A percentile compares a stretch with the other conserved stretches of the same genome.
These are phyloP conservation scores for Chrysomallon squamiferum DNA, from an alignment of 1,140 invertebrate genomes.

Conservation along the genomic window DNA sequence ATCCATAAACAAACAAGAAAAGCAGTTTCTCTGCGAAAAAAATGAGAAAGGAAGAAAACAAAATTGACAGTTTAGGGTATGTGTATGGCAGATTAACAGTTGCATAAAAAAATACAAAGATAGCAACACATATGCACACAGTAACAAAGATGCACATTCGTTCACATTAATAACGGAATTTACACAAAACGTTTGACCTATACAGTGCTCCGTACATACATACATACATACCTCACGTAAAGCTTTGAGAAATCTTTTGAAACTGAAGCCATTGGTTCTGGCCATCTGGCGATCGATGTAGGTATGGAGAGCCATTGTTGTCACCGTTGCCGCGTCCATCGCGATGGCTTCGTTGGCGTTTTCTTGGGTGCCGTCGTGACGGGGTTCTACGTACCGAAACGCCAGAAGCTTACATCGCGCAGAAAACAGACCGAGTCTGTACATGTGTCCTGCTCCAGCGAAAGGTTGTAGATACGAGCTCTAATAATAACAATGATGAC, in stretches of 20 bases:
- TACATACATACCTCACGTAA: constrained; percentile 33
- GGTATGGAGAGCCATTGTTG: constrained; percentile 34
- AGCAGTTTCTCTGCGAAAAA: too few relatives aligned
- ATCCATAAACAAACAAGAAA: too few relatives aligned
- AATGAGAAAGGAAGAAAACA: too few relatives aligned
- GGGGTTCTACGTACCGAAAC: constrained; percentile 44
- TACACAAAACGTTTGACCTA: too few relatives aligned
- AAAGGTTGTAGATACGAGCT: constrained; percentile 36
- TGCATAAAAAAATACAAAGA: too few relatives aligned
- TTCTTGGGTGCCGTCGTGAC: background rate
- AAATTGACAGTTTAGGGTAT: too few relatives aligned
- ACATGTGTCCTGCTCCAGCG: constrained; percentile 36
- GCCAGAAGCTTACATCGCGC: constrained; percentile 44
- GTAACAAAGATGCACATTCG: too few relatives aligned
- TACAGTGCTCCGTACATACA: too few relatives aligned
- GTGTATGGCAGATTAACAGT: too few relatives aligned
- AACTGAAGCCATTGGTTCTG: constrained; percentile 19
- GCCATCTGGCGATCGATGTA: constrained; percentile 28
- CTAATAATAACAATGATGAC: too few relatives aligned
- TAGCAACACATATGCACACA: too few relatives aligned
- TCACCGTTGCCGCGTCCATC: constrained; percentile 36
- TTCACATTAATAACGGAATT: too few relatives aligned
- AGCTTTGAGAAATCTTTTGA: constrained; percentile 24
- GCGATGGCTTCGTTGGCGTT: constrained; percentile 29
- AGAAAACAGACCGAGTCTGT: constrained; percentile 38